Base-by-base conservation (phyloP, 1,140 invertebrate genomes). In the Bombus haemorrhoidalis region DNA sequence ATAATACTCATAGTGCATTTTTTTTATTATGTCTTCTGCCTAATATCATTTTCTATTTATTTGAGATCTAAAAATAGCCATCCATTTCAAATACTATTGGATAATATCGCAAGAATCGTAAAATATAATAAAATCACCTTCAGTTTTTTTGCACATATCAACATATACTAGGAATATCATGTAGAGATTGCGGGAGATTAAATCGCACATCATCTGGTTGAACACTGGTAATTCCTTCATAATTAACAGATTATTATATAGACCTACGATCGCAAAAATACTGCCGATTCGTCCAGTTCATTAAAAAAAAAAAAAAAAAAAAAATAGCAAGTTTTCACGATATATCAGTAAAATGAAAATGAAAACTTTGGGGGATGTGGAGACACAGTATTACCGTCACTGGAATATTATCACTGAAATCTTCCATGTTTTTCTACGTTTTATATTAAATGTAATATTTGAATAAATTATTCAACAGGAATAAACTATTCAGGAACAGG, bases 81-180 rank as follows among this genome's bases (percentile, higher is more conserved):
- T 43, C 13, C 13, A 43, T 43, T 15, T 15, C 13, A 43, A 43
- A 43, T 43, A 43, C 15, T 43, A 43, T 43, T 15, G 43, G 3
- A 15, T 15, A 43, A 0, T 43, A 0, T 15, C 43, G 13, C 43
- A 43, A 43, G 13, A 43, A 15, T 43, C 13, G 13, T 1, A 5
- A 43, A 15, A 43, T 43, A 43, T 15, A 15, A 15, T 43, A 43
- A 43, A 0, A 43, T 43, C 12, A 43, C 0, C 13, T 43, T 2
- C 41, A 43, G 13, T 43, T 3, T 39, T 1, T 77, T 86, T 8
- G 91, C 86, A 18, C 89, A 90, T 2, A 89, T 72, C 2, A 89
- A 83, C 4, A 32, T 91, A 86, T 2, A 91, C 1, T 34, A 91
- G 68, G 2, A 81, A 73, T 39, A 74, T 59, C 43, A 59, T 66